A percentile compares a stretch with the other conserved stretches of the same genome.
Conservation (phyloP, 2,888 invertebrate species). For the Watsonalla binaria region DNA sequence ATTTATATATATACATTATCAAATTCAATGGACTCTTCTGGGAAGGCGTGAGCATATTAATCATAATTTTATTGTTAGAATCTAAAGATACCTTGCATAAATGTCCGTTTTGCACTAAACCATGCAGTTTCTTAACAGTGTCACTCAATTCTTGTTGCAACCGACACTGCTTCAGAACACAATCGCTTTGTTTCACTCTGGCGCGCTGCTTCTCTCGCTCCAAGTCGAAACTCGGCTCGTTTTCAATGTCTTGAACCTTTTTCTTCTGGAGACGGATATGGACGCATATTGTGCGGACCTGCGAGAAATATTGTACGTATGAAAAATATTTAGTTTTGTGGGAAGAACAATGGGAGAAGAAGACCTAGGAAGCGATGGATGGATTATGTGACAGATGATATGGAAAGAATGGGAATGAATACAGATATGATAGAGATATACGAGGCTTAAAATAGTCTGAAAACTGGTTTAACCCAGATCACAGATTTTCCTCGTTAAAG, state of each 20-base stretch:
- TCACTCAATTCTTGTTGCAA: slow-evolving; percentile 39
- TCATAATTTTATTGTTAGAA: too few species aligned
- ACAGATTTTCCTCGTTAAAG: too few species aligned
- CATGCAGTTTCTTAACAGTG: slow-evolving; percentile 32
- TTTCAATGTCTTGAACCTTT: slow-evolving; percentile 50
- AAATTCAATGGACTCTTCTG: too few species aligned
- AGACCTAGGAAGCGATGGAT: too few species aligned
- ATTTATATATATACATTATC: background rate
- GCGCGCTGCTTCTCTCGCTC: slow-evolving; percentile 36
- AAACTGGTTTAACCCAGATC: too few species aligned
- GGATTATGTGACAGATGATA: too few species aligned
- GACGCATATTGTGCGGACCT: slow-evolving; percentile 51
- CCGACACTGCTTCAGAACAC: slow-evolving; percentile 43
- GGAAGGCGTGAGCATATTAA: too few species aligned
- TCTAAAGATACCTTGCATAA: slow-evolving; percentile 46
- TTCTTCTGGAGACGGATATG: slow-evolving; percentile 53
- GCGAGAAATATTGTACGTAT: slow-evolving; percentile 9
- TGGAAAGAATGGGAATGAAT: too few species aligned
- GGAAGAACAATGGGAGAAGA: background rate
- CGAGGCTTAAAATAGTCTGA: too few species aligned
- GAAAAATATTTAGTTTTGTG: too few species aligned
- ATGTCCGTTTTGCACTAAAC: slow-evolving; percentile 37
- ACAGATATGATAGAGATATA: too few species aligned
- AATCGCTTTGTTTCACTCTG: slow-evolving; percentile 33
- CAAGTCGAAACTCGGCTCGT: slow-evolving; percentile 46